Conservation (phyloP, 1,140 invertebrate genomes). For the Ostrea edulis region DNA sequence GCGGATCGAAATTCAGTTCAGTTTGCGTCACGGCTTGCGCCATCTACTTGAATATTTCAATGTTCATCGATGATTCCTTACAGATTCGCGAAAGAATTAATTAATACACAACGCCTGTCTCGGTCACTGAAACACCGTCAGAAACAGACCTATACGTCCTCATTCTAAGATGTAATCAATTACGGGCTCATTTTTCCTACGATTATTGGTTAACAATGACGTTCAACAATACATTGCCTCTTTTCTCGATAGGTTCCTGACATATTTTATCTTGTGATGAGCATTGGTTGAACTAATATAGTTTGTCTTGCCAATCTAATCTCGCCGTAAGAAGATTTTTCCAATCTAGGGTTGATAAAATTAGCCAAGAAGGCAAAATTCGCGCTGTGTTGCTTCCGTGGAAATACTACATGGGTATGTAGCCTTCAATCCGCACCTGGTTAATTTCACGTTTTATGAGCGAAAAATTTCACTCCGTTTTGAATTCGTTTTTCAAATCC, state of each 20-base stretch:
- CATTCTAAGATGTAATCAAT: background rate
- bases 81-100: background rate
- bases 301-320: background rate
- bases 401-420: no score
- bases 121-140: background rate
- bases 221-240: background rate
- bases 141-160: background rate
- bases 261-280: background rate
- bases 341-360: background rate
- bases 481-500: no score
- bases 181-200: background rate
- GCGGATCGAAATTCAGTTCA: constrained; percentile 5
- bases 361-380: background rate
- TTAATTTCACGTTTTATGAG: no score
- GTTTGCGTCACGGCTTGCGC: constrained; percentile 17
- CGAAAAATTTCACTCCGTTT: no score
- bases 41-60: constrained; percentile 18
- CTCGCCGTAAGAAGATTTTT: background rate
- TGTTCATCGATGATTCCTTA: constrained; percentile 3
- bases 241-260: background rate
- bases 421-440: no score
- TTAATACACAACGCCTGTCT: background rate
- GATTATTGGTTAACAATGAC: background rate
- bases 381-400: no score
- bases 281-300: background rate